A percentile compares a stretch with the other conserved stretches of the same genome.
Conservation (phyloP, 2,113 vertebrate species). For the Galeopterus variegatus region DNA sequence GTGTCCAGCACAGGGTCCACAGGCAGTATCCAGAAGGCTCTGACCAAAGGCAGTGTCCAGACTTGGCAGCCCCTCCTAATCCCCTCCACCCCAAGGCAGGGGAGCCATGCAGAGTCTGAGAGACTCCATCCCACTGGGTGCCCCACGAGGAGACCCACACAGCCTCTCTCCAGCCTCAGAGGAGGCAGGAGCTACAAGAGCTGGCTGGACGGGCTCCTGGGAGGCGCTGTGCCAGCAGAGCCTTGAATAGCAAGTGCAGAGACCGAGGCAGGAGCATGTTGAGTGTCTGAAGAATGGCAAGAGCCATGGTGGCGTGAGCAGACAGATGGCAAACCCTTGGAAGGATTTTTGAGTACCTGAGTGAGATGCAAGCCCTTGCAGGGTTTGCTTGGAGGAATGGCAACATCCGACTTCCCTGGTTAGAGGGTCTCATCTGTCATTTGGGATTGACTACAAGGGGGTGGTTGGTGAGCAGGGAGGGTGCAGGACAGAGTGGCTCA, state of each 20-base stretch:
- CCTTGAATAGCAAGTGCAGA: not conserved
- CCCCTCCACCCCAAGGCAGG: fast-evolving
- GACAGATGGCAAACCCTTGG: not conserved
- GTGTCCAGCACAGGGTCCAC: no score
- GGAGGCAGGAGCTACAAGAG: not conserved
- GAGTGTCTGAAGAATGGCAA: no score
- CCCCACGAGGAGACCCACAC: fast-evolving
- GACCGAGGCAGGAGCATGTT: not conserved
- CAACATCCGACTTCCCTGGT: no score
- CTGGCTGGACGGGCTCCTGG: not conserved
- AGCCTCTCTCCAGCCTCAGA: not conserved
- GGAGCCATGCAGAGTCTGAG: not conserved
- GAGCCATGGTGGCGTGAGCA: not conserved
- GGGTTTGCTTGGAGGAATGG: not conserved
- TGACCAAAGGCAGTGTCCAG: no score
- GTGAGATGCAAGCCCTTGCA: not conserved
- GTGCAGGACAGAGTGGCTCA: fast-evolving
- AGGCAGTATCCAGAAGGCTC: not conserved
- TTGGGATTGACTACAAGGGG: fast-evolving
- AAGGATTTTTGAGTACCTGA: not conserved
- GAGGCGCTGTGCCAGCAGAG: not conserved
- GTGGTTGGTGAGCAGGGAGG: not conserved
- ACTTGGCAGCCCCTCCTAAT: not conserved
- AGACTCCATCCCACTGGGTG: not conserved
- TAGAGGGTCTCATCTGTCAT: not conserved